Percentiles rank a stretch among this genome's conserved stretches.
Evolutionary conservation across 1,140 invertebrate species (phyloP).

Genomic region (Pseudomyrmex pallidus): DNA sequence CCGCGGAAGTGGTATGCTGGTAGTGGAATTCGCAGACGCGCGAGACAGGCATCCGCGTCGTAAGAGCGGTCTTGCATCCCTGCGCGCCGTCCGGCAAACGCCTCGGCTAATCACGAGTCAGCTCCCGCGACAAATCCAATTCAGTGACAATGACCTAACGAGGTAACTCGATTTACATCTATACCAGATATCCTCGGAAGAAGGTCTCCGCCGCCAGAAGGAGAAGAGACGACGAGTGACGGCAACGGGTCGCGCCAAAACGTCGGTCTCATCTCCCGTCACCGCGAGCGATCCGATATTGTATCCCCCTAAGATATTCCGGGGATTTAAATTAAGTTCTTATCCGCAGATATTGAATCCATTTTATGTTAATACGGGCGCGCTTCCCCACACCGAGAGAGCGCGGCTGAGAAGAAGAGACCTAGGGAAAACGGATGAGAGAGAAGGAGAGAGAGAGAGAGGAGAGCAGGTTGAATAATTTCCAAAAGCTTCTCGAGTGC

Average conservation of each 20-base stretch:
- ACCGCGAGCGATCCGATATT: constrained; percentile 66
- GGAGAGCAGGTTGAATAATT: constrained; percentile 78
- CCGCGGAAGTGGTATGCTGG: not conserved
- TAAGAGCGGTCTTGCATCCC: constrained; percentile 13
- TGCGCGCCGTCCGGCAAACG: constrained; percentile 17
- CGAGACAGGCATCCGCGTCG: constrained; percentile 15
- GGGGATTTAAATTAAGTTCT: constrained; percentile 78
- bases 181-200: constrained; percentile 45
- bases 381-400: constrained; percentile 60
- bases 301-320: constrained; percentile 73
- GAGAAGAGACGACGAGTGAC: constrained; percentile 15
- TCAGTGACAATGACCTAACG: constrained; percentile 70
- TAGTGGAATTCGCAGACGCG: not conserved
- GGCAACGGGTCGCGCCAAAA: constrained; percentile 4
- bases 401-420: constrained; percentile 26
- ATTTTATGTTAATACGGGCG: constrained; percentile 79
- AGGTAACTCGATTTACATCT: constrained; percentile 73
- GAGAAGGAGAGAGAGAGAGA: not conserved
- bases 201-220: constrained; percentile 9
- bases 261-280: constrained; percentile 26
- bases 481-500: constrained; percentile 67
- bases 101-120: constrained; percentile 60
- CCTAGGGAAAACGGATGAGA: not conserved
- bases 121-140: constrained; percentile 62
- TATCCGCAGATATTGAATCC: constrained; percentile 79